phyloP scores from a whole-genome alignment of 2,888 invertebrate species.

The Drosophila engyochracea region DNA sequence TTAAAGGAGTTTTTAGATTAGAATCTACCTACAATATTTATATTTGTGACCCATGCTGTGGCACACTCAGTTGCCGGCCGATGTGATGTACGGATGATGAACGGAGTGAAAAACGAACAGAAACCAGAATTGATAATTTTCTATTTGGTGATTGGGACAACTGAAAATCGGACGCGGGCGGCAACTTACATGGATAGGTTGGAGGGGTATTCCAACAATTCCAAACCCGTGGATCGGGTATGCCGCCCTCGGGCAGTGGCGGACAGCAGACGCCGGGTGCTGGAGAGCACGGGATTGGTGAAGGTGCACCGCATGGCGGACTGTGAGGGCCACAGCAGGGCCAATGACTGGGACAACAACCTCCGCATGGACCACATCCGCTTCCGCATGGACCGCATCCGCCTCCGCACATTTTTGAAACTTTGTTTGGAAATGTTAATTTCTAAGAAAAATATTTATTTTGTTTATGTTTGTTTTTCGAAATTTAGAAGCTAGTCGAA shows the following conservation, averaged over 20 bases:
- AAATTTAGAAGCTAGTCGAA: constrained; percentile 71
- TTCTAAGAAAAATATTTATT: constrained; percentile 24
- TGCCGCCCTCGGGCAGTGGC: constrained; percentile 80
- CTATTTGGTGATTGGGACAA: neutral
- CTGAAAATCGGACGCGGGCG: neutral
- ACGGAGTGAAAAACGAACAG: neutral
- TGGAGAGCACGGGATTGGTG: constrained; percentile 80
- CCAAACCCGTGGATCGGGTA: constrained; percentile 82
- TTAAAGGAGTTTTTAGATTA: neutral
- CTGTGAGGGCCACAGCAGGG: constrained; percentile 62
- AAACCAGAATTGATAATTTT: neutral
- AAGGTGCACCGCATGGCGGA: constrained; percentile 75
- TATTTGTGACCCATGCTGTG: neutral
- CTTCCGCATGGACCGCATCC: constrained; percentile 54
- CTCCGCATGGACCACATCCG: constrained; percentile 54
- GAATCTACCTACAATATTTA: neutral
- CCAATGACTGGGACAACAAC: constrained; percentile 55
- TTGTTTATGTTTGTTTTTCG: neutral
- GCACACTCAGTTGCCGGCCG: neutral
- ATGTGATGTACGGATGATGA: neutral
- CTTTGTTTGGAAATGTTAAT: constrained; percentile 4
- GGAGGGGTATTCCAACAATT: constrained; percentile 86
- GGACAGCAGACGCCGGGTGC: constrained; percentile 76
- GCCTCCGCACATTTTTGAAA: constrained; percentile 42
- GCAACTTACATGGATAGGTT: constrained; percentile 81